Evolutionary conservation across 1,140 invertebrate genomes (phyloP).

Genomic region (Antheraea mylitta): DNA sequence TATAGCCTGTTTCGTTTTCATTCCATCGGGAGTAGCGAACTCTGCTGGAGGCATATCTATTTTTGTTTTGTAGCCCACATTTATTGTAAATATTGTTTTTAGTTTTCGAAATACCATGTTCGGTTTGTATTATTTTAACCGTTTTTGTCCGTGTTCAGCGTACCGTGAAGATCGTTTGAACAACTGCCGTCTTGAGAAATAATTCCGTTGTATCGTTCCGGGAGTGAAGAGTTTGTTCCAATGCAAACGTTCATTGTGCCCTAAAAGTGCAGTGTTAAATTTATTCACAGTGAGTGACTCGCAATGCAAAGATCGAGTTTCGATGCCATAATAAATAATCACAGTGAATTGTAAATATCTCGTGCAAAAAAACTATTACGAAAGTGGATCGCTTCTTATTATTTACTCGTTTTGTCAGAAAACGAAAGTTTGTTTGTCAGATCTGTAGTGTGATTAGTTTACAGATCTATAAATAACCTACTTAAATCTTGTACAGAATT

Average conservation of each 20-base stretch:
- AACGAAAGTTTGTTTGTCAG: neutral
- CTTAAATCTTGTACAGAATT: no score
- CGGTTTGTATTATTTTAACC: slow-evolving; percentile 41
- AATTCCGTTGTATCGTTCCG: slow-evolving; percentile 29
- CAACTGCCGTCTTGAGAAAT: slow-evolving; percentile 17
- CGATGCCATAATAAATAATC: neutral
- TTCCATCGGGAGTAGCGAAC: slow-evolving; percentile 15
- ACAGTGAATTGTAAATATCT: slow-evolving; percentile 1
- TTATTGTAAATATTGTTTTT: slow-evolving; percentile 67
- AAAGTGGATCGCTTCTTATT: neutral
- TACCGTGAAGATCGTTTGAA: slow-evolving; percentile 43
- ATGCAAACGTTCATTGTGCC: slow-evolving; percentile 28
- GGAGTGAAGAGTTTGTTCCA: slow-evolving; percentile 29
- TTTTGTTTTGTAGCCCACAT: slow-evolving; percentile 69
- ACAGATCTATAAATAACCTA: neutral
- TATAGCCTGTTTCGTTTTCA: slow-evolving; percentile 16
- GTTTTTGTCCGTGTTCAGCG: slow-evolving; percentile 28
- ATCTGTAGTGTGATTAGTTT: neutral
- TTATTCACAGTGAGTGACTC: slow-evolving; percentile 14
- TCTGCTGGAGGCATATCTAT: slow-evolving; percentile 42
- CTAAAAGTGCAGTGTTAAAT: slow-evolving; percentile 44
- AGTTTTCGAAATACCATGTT: slow-evolving; percentile 55
- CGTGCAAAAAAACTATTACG: neutral
- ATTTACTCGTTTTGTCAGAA: neutral
- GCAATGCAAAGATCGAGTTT: neutral